Conservation (phyloP, 2,113 vertebrate species). For the Pseudorhombus dupliciocellatus region DNA sequence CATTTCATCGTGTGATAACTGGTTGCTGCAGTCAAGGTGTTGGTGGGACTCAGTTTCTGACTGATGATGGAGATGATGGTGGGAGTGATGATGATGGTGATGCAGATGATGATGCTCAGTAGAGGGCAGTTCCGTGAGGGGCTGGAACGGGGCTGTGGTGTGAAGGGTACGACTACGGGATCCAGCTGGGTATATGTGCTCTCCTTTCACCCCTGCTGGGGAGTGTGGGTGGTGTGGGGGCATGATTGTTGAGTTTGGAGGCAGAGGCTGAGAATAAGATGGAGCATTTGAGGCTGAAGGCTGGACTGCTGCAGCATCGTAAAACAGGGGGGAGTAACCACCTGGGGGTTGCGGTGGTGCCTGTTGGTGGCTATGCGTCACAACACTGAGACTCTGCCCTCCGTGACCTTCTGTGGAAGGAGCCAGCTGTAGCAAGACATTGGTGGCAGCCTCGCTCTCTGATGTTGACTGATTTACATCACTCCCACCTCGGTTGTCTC, state of each 20-base stretch:
- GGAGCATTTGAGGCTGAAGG: slow-evolving; percentile 73
- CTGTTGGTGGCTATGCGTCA: slow-evolving; percentile 80
- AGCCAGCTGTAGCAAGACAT: slow-evolving; percentile 83
- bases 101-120: slow-evolving; percentile 82
- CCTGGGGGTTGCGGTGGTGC: slow-evolving; percentile 75
- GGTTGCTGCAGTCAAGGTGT: slow-evolving; percentile 74
- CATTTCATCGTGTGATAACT: slow-evolving; percentile 69
- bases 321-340: slow-evolving; percentile 83
- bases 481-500: slow-evolving; percentile 67
- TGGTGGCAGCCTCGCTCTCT: slow-evolving; percentile 84
- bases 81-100: slow-evolving; percentile 73
- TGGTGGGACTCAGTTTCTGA: slow-evolving; percentile 79
- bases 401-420: slow-evolving; percentile 75
- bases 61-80: slow-evolving; percentile 77
- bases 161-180: slow-evolving; percentile 79
- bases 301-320: slow-evolving; percentile 75
- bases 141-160: slow-evolving; percentile 81
- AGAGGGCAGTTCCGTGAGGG: slow-evolving; percentile 79
- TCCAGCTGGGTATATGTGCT: slow-evolving; percentile 82
- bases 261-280: slow-evolving; percentile 80
- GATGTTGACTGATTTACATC: slow-evolving; percentile 76
- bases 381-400: slow-evolving; percentile 74
- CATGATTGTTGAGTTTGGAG: slow-evolving; percentile 81
- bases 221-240: slow-evolving; percentile 82
- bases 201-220: slow-evolving; percentile 82